These are phyloP conservation scores for Tyrophagus putrescentiae DNA, from an alignment of 1,140 invertebrate species.

Conservation along the genomic window DNA sequence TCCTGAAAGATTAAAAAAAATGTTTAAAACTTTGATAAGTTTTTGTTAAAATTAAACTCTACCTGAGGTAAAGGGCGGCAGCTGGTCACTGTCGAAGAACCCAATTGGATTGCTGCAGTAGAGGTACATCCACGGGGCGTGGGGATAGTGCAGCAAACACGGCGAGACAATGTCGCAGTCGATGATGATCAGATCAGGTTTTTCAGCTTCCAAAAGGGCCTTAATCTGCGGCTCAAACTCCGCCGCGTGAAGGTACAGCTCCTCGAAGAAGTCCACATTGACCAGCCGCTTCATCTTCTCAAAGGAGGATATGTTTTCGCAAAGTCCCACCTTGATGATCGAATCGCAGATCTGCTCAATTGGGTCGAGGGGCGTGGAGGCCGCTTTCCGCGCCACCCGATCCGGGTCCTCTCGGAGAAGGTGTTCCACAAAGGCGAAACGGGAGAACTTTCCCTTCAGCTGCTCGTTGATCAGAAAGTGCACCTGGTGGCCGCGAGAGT, in stretches of 20 bases:
- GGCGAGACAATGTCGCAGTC: slow-evolving; percentile 14
- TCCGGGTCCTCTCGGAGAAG: no score
- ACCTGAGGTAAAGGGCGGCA: slow-evolving; percentile 6
- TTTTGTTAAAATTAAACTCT: not conserved
- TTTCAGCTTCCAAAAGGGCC: not conserved
- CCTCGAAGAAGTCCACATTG: not conserved
- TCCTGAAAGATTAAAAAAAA: no score
- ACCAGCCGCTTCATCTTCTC: not conserved
- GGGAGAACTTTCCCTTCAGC: no score
- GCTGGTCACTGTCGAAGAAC: not conserved
- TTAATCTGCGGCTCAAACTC: not conserved
- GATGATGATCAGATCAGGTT: slow-evolving; percentile 9
- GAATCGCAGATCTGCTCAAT: no score
- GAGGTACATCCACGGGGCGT: slow-evolving; percentile 4
- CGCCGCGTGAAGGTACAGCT: not conserved
- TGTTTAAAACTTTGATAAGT: not conserved
- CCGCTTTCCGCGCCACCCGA: no score
- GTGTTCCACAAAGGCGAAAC: no score
- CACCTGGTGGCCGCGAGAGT: not conserved
- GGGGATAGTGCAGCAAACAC: not conserved
- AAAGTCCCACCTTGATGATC: not conserved
- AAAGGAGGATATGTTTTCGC: not conserved
- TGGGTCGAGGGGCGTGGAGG: no score
- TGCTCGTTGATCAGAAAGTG: slow-evolving; percentile 10
- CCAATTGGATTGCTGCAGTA: slow-evolving; percentile 5